Conservation (phyloP, 1,140 invertebrate species). For the Lordiphosa mommai region DNA sequence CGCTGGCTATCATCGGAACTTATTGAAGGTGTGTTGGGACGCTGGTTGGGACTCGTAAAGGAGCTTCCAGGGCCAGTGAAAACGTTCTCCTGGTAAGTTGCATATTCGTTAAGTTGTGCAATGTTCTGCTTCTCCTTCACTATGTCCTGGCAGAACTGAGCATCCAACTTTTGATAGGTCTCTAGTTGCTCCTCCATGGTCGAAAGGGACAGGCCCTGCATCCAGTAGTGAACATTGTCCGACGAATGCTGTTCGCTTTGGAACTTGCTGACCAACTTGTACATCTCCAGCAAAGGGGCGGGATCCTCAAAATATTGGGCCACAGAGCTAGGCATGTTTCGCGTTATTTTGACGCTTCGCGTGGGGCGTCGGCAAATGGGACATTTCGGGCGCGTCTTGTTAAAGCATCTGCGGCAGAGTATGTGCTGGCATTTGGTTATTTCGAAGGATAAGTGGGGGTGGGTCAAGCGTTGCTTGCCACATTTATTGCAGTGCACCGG, state of each 20-base stretch:
- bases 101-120: conserved; percentile 14
- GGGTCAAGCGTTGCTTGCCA: not conserved
- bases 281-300: conserved; percentile 14
- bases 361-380: conserved; percentile 16
- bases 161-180: conserved; percentile 32
- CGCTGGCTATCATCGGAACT: too few relatives aligned
- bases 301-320: conserved; percentile 45
- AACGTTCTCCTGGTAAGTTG: conserved; percentile 14
- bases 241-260: conserved; percentile 24
- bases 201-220: not conserved
- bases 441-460: conserved; percentile 7
- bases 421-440: conserved; percentile 44
- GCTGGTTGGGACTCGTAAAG: too few relatives aligned
- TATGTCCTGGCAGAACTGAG: conserved; percentile 19
- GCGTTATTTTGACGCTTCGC: conserved; percentile 3
- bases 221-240: conserved; percentile 15
- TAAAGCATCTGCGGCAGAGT: conserved; percentile 24
- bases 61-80: too few relatives aligned
- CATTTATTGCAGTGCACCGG: conserved; percentile 45
- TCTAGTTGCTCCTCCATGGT: conserved; percentile 5
- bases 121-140: conserved; percentile 20
- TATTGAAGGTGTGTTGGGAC: too few relatives aligned
- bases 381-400: conserved; percentile 7
- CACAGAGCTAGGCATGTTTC: conserved; percentile 27
- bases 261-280: conserved; percentile 37